Percentiles rank a stretch among this genome's conserved stretches.
Conservation (phyloP, 1,140 invertebrate genomes). For the Heliconius hewitsoni region DNA sequence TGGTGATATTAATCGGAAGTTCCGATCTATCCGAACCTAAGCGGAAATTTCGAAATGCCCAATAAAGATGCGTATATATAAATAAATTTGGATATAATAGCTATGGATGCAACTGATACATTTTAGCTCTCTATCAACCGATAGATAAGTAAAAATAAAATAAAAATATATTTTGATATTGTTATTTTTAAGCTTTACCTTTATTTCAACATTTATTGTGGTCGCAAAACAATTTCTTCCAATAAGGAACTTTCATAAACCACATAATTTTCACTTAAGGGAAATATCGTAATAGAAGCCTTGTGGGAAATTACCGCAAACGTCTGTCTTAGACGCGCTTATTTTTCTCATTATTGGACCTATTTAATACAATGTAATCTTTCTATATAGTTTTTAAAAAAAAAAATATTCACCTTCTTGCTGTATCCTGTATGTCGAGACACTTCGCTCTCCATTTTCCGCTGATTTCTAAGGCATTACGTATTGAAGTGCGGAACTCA, state of each 20-base stretch:
- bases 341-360: conserved; percentile 9
- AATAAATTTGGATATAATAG: no score
- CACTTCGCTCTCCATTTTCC: no score
- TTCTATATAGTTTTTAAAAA: not conserved
- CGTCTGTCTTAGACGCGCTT: conserved; percentile 3
- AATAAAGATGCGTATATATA: no score
- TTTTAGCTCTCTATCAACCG: no score
- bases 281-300: conserved; percentile 21
- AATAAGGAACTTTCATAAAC: conserved; percentile 22
- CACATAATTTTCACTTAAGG: conserved; percentile 20
- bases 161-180: no score
- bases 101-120: no score
- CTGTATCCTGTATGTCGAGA: no score
- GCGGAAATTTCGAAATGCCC: no score
- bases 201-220: not conserved
- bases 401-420: not conserved
- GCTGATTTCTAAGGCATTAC: no score
- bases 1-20: no score
- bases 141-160: not conserved
- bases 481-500: no score
- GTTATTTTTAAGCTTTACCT: not conserved
- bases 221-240: not conserved
- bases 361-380: not conserved
- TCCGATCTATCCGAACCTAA: no score
- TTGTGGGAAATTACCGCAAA: conserved; percentile 24